A percentile compares a stretch with the other conserved stretches of the same genome.
Conservation (phyloP, 2,888 invertebrate species). For the Polydesmus complanatus region DNA sequence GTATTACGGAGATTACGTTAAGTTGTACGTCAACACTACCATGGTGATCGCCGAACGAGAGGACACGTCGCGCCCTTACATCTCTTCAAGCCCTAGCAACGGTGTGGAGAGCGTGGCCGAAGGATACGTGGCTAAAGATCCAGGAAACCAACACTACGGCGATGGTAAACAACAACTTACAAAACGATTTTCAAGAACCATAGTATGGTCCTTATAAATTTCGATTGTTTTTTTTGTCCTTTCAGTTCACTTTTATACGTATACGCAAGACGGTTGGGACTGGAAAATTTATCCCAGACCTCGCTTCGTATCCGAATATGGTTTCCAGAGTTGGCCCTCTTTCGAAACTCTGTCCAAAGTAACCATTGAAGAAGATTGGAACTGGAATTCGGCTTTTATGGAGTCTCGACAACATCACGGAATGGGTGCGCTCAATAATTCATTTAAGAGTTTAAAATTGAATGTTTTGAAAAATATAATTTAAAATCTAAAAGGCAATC, state of each 20-base stretch:
- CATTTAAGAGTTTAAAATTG: neutral
- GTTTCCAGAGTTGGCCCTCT: constrained; percentile 38
- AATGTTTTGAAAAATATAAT: constrained; percentile 11
- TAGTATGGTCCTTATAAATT: neutral
- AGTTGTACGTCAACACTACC: constrained; percentile 66
- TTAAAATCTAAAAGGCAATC: constrained; percentile 14
- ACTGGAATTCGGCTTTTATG: constrained; percentile 22
- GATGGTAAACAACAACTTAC: constrained; percentile 28
- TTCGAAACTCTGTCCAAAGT: constrained; percentile 29
- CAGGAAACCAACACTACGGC: constrained; percentile 37
- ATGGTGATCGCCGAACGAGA: constrained; percentile 45
- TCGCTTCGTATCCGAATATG: constrained; percentile 41
- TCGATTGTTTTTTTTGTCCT: constrained; percentile 4
- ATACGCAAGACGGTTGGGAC: constrained; percentile 32
- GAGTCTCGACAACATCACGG: constrained; percentile 37
- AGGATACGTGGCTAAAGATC: constrained; percentile 35
- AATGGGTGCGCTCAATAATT: too few species aligned
- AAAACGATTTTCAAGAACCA: neutral
- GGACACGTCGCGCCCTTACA: constrained; percentile 51
- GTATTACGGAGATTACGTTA: constrained; percentile 62
- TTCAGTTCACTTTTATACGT: constrained; percentile 26
- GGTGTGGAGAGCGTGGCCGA: constrained; percentile 40
- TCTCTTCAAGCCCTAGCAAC: constrained; percentile 86
- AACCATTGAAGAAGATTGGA: constrained; percentile 27
- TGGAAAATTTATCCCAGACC: constrained; percentile 32